Evolutionary conservation across 2,797 vertebrate species (phyloP).

Genomic region (Spondyliosoma cantharus): DNA sequence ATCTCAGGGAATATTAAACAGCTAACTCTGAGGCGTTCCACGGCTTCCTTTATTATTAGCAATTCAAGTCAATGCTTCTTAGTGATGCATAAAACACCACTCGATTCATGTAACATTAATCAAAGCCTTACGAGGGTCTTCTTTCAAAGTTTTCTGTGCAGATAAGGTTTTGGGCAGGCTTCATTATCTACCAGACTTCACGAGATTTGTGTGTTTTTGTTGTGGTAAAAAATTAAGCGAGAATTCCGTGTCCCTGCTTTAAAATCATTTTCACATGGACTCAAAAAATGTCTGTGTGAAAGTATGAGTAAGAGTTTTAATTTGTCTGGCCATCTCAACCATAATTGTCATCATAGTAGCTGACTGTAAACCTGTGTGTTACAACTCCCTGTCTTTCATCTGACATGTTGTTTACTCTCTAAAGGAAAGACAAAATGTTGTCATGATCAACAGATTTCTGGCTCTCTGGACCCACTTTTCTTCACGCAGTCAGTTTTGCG

Average conservation of each 20-base stretch:
- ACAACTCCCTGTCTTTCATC: neutral
- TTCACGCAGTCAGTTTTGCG: conserved; percentile 29
- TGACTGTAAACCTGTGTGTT: neutral
- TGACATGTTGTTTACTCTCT: neutral
- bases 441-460: conserved; percentile 25
- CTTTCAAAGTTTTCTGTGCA: conserved; percentile 3
- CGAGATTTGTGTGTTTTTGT: neutral
- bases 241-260: neutral
- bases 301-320: neutral
- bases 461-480: conserved; percentile 2
- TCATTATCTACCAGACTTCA: neutral
- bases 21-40: neutral
- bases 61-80: conserved; percentile 11
- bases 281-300: neutral
- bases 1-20: conserved; percentile 16
- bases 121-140: neutral
- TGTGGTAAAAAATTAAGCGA: conserved; percentile 11
- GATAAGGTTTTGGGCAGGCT: neutral
- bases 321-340: neutral
- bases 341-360: neutral
- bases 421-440: neutral
- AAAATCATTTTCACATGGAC: neutral
- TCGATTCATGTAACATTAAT: conserved; percentile 21
- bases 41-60: conserved; percentile 11
- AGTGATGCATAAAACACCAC: neutral